Conservation (phyloP, 2,888 invertebrate species). For the Drosophila setosimentum region DNA sequence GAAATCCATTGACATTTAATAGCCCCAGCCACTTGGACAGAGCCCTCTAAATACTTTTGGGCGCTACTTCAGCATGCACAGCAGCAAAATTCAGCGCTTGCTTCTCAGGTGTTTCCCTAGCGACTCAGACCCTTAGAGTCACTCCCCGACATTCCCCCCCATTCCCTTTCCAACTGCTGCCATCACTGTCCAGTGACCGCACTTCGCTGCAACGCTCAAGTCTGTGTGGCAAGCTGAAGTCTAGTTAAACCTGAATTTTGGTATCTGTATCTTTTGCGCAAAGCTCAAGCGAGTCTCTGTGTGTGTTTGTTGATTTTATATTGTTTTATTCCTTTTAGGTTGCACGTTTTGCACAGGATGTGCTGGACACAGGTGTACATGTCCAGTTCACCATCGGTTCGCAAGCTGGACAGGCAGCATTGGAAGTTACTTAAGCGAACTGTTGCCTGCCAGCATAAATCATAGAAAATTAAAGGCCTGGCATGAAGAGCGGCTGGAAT, state of each 20-base stretch:
- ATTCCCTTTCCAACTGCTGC: neutral
- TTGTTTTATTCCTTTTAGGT: constrained; percentile 13
- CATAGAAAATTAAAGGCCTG: constrained; percentile 68
- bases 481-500: constrained; percentile 20
- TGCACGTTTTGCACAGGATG: constrained; percentile 68
- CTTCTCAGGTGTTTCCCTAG: constrained; percentile 42
- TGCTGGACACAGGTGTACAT: constrained; percentile 73
- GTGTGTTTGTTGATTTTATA: constrained; percentile 17
- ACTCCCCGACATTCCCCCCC: neutral
- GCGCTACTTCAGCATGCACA: constrained; percentile 25
- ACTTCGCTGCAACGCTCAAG: constrained; percentile 2
- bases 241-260: constrained; percentile 78
- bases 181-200: neutral
- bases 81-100: constrained; percentile 20
- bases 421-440: constrained; percentile 59
- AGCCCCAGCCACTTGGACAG: constrained; percentile 47
- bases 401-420: constrained; percentile 44
- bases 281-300: constrained; percentile 23
- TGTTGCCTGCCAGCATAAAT: constrained; percentile 61
- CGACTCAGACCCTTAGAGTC: constrained; percentile 8
- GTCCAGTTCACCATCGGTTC: constrained; percentile 40
- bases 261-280: constrained; percentile 49
- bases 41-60: constrained; percentile 53
- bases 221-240: constrained; percentile 38
- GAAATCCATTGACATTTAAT: constrained; percentile 83